Base-by-base conservation (phyloP, 1,140 invertebrate genomes). In the Cyrtorhinus lividipennis region DNA sequence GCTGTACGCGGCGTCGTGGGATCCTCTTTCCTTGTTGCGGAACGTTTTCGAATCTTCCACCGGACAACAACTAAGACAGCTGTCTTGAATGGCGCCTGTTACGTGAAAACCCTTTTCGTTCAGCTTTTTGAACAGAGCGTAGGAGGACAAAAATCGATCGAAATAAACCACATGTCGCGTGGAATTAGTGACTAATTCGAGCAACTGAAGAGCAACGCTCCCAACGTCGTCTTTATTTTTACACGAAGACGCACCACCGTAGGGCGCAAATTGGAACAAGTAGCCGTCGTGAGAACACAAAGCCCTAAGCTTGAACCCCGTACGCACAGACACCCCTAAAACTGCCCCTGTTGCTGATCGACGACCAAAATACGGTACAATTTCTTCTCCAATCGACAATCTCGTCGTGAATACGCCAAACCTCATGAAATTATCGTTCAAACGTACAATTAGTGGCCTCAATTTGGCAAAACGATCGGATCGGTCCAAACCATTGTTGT, bases 1-100 rank as follows among this genome's bases (percentile, higher is more conserved):
- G 24, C 26, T 27, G 27, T 26, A 61, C 38, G 63, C 63, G 44
- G 20, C 18, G n/a, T 56, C 63, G 13, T 59, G 27, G 24, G 58
- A 15, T 45, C 26, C 45, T 46, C 27, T 61, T 8, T 3, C 25
- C 58, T 58, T 8, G 8, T 63, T 63, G 48, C 24, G 23, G 8
- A 38, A 46, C 13, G 26, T 1, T 63, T 63, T 57, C 25, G 58
- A 30, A 24, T 63, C 30, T 58, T 63, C 18, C 24, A 63, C 22
- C 22, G 58, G 58, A 27, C 58, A 60, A 24, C 38, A 27, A 27
- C 18, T 27, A 25, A 27, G 22, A 27, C 58, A 22, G 22, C 38
- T 60, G 2, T 60, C 58, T 27, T 27, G 5, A 27, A 60, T 30
- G 38, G 58, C 38, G 22, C 26, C 58, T 27, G 58, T 60, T 25